Evolutionary conservation across 2,888 invertebrate genomes (phyloP).

Genomic region (Eilema griseolum): DNA sequence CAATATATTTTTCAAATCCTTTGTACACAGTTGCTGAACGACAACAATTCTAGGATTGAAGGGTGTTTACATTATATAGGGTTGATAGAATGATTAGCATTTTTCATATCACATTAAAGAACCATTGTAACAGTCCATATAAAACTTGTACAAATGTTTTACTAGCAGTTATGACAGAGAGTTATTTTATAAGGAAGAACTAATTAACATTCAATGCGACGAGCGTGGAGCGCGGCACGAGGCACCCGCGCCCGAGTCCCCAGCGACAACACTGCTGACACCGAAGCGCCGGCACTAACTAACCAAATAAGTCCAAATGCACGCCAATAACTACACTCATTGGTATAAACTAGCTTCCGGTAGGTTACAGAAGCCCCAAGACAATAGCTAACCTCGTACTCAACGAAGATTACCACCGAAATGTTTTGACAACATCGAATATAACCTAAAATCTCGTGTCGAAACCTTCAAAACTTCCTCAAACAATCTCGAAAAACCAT

Average conservation of each 20-base stretch:
- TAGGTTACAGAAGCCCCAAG: constrained; percentile 22
- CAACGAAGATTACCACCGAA: constrained; percentile 55
- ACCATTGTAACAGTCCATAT: neutral
- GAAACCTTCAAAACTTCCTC: constrained; percentile 69
- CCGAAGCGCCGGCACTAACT: constrained; percentile 45
- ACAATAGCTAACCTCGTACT: constrained; percentile 37
- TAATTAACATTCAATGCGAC: constrained; percentile 82
- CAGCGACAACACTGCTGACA: constrained; percentile 52
- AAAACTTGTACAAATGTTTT: neutral
- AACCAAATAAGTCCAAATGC: constrained; percentile 44
- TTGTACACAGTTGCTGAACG: neutral
- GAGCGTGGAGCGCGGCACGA: constrained; percentile 70
- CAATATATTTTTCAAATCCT: neutral
- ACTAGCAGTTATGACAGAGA: constrained; percentile 70
- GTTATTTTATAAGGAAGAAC: constrained; percentile 77
- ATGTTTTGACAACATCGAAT: constrained; percentile 83
- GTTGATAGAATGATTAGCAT: neutral
- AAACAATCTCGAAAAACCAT: constrained; percentile 65
- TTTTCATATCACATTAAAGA: neutral
- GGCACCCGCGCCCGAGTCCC: constrained; percentile 60
- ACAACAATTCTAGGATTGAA: neutral
- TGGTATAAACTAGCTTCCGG: constrained; percentile 16
- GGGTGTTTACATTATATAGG: neutral
- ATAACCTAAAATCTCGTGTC: constrained; percentile 85
- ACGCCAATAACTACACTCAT: constrained; percentile 21